Evolutionary conservation across 2,797 vertebrate genomes (phyloP), one percentile per base, ranked within the genome.

Genomic region (Lophius americanus): DNA sequence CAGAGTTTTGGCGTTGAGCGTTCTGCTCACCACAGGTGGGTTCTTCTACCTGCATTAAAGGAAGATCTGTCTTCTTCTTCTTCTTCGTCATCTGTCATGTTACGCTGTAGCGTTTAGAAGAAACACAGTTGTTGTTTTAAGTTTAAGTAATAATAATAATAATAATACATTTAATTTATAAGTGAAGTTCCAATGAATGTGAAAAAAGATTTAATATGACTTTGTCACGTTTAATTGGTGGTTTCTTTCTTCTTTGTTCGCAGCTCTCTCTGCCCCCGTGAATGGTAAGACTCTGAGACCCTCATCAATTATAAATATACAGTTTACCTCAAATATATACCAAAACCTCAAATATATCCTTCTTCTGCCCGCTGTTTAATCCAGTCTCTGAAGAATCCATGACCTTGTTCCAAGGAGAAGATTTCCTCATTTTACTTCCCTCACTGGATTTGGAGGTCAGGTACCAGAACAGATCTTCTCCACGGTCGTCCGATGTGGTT

Each of bases 1-100:
- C 67, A 61, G 48, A 54, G 70, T 81, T 63, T 49, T 92, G 14
- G 7, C 56, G 6, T 65, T 94, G 46, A 83, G 78, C 58, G 32
- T 92, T 67, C 86, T 95, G 75, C 71, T 94, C 60, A 66, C 74
- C 62, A 58, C 82, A 84, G 94, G 94, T 95, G 86, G 54, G 85
- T 76, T 37, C 46, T 3, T 68, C 1, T 2, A 2, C 41, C 1
- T 41, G 4, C 9, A 44, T 23, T 43, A 32, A 44, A 49, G 9
- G 9, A 47, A 46, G 43, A 9, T 13, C 2, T 60, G 35, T 60
- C 2, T 37, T 57, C 52, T 59, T 48, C 9, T 23, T 23, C 23
- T 23, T 23, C 23, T 23, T 23, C 23, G 23, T 23, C 23, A 23
- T 33, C 58, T 7, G 14, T 67, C 0, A 11, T 35, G 23, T 23